Percentiles rank a stretch among this genome's conserved stretches.
Evolutionary conservation across 2,888 invertebrate genomes (phyloP).

Genomic region (Alentia gelatinosa): DNA sequence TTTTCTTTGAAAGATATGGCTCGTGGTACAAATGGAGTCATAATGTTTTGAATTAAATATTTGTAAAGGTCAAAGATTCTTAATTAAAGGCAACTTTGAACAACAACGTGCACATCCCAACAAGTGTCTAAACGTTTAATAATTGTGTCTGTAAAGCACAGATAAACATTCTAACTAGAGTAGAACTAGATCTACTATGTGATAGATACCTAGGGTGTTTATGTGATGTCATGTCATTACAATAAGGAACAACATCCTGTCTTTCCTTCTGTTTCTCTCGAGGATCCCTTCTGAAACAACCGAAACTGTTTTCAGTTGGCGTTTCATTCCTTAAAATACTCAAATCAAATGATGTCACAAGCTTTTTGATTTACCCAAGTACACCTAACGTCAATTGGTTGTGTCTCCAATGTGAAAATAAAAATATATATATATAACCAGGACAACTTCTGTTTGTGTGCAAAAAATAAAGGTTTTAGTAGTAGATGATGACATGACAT

Average conservation of each 20-base stretch:
- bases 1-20: no score
- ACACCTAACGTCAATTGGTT: neutral
- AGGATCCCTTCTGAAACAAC: neutral
- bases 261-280: neutral
- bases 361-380: neutral
- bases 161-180: no score
- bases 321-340: neutral
- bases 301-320: neutral
- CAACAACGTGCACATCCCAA: no score
- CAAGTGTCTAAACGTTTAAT: no score
- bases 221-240: constrained; percentile 14
- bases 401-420: neutral
- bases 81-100: no score
- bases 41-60: no score
- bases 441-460: neutral
- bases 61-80: no score
- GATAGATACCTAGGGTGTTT: neutral
- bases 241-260: neutral
- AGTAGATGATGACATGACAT: neutral
- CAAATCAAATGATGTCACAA: neutral
- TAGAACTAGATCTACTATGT: neutral
- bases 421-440: neutral
- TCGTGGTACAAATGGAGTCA: no score
- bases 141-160: no score
- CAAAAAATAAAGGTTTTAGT: neutral